Evolutionary conservation across 2,113 vertebrate species (phyloP), one percentile per base, ranked within the genome.

Genomic region (Apaloderma vittatum): DNA sequence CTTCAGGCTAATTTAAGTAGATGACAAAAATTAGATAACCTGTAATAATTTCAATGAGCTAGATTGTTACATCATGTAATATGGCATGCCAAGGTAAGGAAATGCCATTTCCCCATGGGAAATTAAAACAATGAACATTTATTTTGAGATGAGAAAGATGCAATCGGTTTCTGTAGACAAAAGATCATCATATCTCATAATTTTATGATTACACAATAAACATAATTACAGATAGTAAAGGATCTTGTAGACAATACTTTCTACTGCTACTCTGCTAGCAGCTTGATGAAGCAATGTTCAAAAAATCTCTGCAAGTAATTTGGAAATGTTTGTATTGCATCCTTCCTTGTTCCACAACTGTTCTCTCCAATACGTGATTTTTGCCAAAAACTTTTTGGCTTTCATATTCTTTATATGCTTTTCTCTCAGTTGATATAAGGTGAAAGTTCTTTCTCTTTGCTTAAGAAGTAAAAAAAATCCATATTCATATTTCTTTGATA

Each of bases 101-200:
- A 95, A 86, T 93, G 67, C 34, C 67, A 65, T 83, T 96, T 96
- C 46, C 74, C 78, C 34, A 14, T 37, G 86, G 92, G 93, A 95
- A 95, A 49, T 80, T 77, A 79, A 86, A 94, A 96, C 88, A 96
- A 80, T 83, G 92, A 93, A 67, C 72, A 92, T 43, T 59, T 96
- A 83, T 93, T 96, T 94, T 94, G 67, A 94, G 93, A 96, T 71
- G 74, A 94, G 88, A 94, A 90, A 95, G 94, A 92, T 88, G 29
- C 29, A 88, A 94, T 96, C 96, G 88, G 32, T 49, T 80, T 74
- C 70, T 24, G 32, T 51, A 83, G 62, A 92, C 75, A 94, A 93
- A 90, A 88, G 40, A 32, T 87, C 46, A 65, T 85, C 45, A 48
- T 68, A 82, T 82, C 66, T 88, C 68, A 92, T 58, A 40, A 86